Percentiles rank a stretch among this genome's conserved stretches.
phyloP scores from a whole-genome alignment of 2,888 invertebrate genomes.

The Ethmia dodecea region DNA sequence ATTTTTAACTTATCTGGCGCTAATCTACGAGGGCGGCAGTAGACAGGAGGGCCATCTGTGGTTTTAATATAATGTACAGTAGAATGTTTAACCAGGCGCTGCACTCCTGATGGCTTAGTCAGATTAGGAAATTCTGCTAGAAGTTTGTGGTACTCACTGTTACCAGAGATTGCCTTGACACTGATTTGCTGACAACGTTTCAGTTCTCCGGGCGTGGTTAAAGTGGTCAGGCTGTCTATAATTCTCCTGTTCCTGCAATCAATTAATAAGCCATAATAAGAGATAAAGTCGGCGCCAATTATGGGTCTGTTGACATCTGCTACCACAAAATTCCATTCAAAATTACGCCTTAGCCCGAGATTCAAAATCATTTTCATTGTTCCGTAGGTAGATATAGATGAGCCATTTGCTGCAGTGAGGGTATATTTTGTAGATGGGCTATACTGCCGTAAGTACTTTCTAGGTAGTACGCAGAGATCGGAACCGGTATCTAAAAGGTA shows the following conservation, averaged over 20 bases:
- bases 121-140: not conserved
- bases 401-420: constrained; percentile 9
- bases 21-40: constrained; percentile 17
- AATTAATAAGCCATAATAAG: too few species aligned
- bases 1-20: constrained; percentile 18
- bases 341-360: constrained; percentile 12
- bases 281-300: constrained; percentile 5
- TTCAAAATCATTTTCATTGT: not conserved
- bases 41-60: constrained; percentile 11
- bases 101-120: not conserved
- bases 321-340: constrained; percentile 11
- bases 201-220: not conserved
- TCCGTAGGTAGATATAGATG: constrained; percentile 4
- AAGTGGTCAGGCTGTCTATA: not conserved
- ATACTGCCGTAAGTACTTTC: not conserved
- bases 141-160: not conserved
- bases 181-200: not conserved
- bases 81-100: too few species aligned
- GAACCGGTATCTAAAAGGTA: not conserved
- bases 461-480: not conserved
- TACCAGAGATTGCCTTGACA: constrained; percentile 1
- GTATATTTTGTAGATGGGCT: not conserved
- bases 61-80: constrained; percentile 23
- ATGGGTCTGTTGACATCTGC: constrained; percentile 10
- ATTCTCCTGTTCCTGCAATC: not conserved